phyloP scores from a whole-genome alignment of 92 coral and sea anemone species.

The Epizoanthus fatuus region DNA sequence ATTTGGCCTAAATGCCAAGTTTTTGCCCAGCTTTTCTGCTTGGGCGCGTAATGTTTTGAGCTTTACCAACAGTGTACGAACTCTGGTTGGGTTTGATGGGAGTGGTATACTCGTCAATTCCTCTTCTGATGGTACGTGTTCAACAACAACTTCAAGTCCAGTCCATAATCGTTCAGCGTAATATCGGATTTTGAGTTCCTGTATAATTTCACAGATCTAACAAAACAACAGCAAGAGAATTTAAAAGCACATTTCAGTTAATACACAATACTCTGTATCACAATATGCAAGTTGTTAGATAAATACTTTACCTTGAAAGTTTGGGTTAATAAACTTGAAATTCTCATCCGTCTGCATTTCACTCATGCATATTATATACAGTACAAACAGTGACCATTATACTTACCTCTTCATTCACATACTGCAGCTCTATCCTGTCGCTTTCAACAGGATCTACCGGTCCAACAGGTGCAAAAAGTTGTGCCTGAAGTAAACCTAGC shows the following conservation, averaged over 20 bases:
- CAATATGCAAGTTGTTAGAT: neutral
- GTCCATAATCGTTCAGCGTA: constrained; percentile 88
- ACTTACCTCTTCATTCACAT: constrained; percentile 79
- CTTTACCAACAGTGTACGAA: constrained; percentile 49
- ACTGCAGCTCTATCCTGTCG: constrained; percentile 75
- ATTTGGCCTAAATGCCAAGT: constrained; percentile 83
- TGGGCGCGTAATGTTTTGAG: constrained; percentile 48
- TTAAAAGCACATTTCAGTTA: neutral
- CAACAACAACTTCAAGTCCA: constrained; percentile 64
- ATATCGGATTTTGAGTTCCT: constrained; percentile 83
- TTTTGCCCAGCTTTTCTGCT: constrained; percentile 51
- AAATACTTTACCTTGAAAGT: neutral
- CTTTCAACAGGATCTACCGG: constrained; percentile 95
- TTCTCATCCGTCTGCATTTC: neutral
- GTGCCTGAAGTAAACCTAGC: constrained; percentile 82
- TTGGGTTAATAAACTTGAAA: neutral
- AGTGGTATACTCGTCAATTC: constrained; percentile 41
- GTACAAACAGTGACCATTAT: neutral
- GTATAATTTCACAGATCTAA: constrained; percentile 74
- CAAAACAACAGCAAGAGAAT: neutral
- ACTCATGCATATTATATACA: neutral
- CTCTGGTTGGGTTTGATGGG: constrained; percentile 81
- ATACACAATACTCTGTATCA: neutral
- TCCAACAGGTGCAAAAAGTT: constrained; percentile 88
- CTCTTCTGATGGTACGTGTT: constrained; percentile 42